phyloP scores from a whole-genome alignment of 1,140 invertebrate species.

The Brachionus rubens region DNA sequence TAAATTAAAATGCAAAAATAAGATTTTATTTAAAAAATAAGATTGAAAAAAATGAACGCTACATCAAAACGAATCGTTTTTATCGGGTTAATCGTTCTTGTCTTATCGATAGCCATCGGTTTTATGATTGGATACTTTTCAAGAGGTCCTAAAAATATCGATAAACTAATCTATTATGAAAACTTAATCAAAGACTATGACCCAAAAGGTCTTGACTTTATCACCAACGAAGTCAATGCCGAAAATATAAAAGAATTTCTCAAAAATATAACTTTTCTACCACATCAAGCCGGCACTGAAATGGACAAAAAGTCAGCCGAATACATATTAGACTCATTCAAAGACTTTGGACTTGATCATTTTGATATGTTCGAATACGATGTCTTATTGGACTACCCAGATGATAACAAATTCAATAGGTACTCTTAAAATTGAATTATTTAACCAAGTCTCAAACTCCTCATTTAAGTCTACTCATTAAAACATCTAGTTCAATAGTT shows the following conservation, averaged over 20 bases:
- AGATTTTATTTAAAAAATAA: too few relatives aligned
- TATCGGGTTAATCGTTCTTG: not conserved
- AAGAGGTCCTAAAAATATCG: not conserved
- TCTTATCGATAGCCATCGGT: not conserved
- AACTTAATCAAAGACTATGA: constrained; percentile 1
- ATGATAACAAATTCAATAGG: constrained; percentile 41
- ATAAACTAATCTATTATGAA: not conserved
- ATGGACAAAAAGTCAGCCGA: constrained; percentile 13
- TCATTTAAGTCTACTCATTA: too few relatives aligned
- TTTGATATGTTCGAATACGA: constrained; percentile 26
- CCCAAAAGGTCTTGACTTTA: not conserved
- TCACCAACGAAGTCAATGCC: not conserved
- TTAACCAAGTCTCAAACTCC: too few relatives aligned
- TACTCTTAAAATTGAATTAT: not conserved
- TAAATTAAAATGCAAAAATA: too few relatives aligned
- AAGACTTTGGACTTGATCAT: constrained; percentile 1
- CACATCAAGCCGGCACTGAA: constrained; percentile 36
- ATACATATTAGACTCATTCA: not conserved
- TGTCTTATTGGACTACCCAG: constrained; percentile 43
- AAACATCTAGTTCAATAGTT: not conserved
- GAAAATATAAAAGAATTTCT: not conserved
- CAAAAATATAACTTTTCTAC: not conserved
- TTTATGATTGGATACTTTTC: constrained; percentile 21
- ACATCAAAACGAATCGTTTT: not conserved
- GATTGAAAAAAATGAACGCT: not conserved